A percentile compares a stretch with the other conserved stretches of the same genome.
Conservation (phyloP, 1,140 invertebrate genomes). For the Caenorhabditis latens region DNA sequence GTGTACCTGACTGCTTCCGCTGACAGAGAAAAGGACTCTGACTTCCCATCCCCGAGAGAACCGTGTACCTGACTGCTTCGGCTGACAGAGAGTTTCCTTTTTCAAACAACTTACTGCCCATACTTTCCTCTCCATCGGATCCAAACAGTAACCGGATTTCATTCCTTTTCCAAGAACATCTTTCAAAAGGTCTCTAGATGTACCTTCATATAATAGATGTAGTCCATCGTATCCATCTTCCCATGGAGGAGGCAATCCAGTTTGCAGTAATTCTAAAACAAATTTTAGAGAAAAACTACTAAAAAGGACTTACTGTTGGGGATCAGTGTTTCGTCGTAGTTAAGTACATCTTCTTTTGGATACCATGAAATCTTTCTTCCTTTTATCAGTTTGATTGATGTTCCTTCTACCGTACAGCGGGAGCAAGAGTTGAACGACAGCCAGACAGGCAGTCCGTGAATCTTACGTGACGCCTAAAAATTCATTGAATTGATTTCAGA, state of each 20-base stretch:
- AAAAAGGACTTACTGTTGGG: not conserved
- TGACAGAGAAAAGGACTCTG: too few species aligned
- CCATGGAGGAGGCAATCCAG: not conserved
- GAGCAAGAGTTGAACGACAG: not conserved
- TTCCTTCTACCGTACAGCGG: not conserved
- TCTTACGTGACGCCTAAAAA: not conserved
- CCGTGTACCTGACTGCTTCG: too few species aligned
- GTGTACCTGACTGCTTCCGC: too few species aligned
- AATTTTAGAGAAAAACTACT: not conserved
- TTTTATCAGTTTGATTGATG: not conserved
- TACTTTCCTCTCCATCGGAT: not conserved
- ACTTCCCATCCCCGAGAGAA: too few species aligned
- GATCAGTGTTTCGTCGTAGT: not conserved
- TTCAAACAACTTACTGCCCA: too few species aligned
- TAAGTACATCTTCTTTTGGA: not conserved
- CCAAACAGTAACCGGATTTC: not conserved
- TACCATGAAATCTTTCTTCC: not conserved
- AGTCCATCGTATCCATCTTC: not conserved
- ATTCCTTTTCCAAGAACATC: not conserved
- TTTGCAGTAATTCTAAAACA: not conserved
- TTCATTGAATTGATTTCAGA: too few species aligned
- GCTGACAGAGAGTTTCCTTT: too few species aligned
- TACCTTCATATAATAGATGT: not conserved
- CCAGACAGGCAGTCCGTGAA: not conserved
- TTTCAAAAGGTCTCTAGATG: not conserved